Base-by-base conservation (phyloP, 2,113 vertebrate species). In the Microtus richardsoni region DNA sequence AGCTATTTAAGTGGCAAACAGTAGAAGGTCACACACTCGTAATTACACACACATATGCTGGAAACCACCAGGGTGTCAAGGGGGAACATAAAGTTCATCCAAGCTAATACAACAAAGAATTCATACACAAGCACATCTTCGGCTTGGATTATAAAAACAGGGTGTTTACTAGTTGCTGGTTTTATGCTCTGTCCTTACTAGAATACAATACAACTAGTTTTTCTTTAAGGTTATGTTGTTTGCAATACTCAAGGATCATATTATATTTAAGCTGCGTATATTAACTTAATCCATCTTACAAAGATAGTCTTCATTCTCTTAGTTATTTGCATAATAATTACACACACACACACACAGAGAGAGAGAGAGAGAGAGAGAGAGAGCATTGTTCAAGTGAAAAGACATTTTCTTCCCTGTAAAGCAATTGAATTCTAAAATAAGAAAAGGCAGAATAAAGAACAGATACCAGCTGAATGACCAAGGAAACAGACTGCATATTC, bases 1-100 rank as follows among this genome's bases (percentile, higher is more conserved):
- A 91, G 93, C 92, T 92, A 95, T 91, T 91, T 97, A 96, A 96
- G 96, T 95, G 90, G 86, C 96, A 97, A 97, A 95, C 49, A 96
- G 88, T 91, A 92, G 95, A 97, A 97, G 97, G 96, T 97, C 93
- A 97, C 73, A 95, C 94, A 52, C 84, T 97, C 47, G 19, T 94
- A 93, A 94, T 92, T 89, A 84, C 52, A 75, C 52, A 94, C 84
- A 96, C 95, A 96, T 96, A 95, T 95, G 94, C 88, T 96, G 16
- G 79, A 94, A 86, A 91, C 47, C 90, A 93, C 33, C 66, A 49
- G 89, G 97, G 79, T 85, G 75, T 87, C 80, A 26, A 54, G 87
- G 22, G 77, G 5, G 91, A 95, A 88, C 71, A 95, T 58, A 82
- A 87, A 92, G 88, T 97, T 96, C 93, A 96, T 82, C 74, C 28